Evolutionary conservation across 2,888 invertebrate species (phyloP).

Genomic region (Luperina nickerlii): DNA sequence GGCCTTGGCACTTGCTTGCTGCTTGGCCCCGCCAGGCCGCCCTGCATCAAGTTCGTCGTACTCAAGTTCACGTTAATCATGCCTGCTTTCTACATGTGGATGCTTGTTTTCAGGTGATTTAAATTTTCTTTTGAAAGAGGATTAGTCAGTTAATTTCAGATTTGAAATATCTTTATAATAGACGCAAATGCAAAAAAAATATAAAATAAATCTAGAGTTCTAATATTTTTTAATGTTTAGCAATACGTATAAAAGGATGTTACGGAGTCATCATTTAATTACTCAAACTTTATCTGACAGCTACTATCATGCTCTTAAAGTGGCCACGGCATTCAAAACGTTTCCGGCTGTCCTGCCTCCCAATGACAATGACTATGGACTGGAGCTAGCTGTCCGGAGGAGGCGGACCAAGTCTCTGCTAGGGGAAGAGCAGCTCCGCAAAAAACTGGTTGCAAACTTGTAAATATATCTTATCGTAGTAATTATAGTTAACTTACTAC

Average conservation of each 20-base stretch:
- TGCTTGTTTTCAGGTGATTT: conserved; percentile 83
- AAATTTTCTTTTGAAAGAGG: conserved; percentile 28
- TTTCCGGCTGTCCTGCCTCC: conserved; percentile 75
- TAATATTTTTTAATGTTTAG: not conserved
- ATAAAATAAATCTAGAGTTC: not conserved
- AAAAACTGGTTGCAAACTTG: conserved; percentile 81
- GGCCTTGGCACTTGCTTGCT: conserved; percentile 87
- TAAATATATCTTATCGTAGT: conserved; percentile 68
- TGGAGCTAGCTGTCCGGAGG: conserved; percentile 86
- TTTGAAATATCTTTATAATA: not conserved
- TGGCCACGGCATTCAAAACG: conserved; percentile 80
- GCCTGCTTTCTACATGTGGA: conserved; percentile 89
- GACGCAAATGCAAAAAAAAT: not conserved
- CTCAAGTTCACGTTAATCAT: conserved; percentile 84
- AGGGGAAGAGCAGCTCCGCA: conserved; percentile 83
- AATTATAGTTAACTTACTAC: not conserved
- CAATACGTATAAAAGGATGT: not conserved
- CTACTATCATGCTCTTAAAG: conserved; percentile 83
- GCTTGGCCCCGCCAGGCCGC: conserved; percentile 83
- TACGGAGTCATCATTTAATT: not conserved
- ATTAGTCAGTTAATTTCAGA: not conserved
- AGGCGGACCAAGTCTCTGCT: conserved; percentile 86
- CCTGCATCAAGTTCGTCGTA: conserved; percentile 88
- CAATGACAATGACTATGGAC: conserved; percentile 80
- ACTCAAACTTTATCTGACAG: conserved; percentile 65